Conservation (phyloP, 2,888 invertebrate genomes). For the Agrilus biguttatus region DNA sequence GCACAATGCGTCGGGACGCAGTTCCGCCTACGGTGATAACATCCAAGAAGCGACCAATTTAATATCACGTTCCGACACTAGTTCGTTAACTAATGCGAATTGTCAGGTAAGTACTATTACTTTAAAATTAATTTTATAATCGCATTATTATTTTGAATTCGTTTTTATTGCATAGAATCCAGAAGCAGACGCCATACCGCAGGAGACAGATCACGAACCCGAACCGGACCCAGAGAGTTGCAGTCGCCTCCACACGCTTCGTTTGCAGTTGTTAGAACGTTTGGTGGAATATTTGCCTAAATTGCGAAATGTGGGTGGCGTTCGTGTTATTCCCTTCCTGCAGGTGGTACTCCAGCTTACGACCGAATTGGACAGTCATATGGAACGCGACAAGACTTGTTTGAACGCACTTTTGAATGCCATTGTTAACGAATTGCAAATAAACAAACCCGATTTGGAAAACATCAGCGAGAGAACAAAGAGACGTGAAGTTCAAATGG, state of each 20-base stretch:
- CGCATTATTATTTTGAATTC: constrained; percentile 2
- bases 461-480: constrained; percentile 51
- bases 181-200: constrained; percentile 19
- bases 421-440: constrained; percentile 57
- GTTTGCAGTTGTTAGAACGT: constrained; percentile 57
- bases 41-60: constrained; percentile 38
- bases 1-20: constrained; percentile 74
- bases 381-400: constrained; percentile 64
- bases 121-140: not conserved
- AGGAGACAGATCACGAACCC: constrained; percentile 21
- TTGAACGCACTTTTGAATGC: constrained; percentile 61
- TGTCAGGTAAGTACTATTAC: constrained; percentile 24
- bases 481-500: constrained; percentile 71
- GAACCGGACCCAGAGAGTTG: constrained; percentile 27
- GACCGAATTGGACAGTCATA: constrained; percentile 74
- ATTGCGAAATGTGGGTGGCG: constrained; percentile 63
- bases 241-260: constrained; percentile 46
- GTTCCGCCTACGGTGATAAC: constrained; percentile 78
- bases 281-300: constrained; percentile 66
- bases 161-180: constrained; percentile 9
- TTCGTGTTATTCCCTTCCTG: constrained; percentile 79
- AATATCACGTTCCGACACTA: constrained; percentile 40
- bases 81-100: constrained; percentile 35
- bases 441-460: constrained; percentile 40
- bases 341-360: constrained; percentile 85